These are phyloP conservation scores for Diplodus puntazzo DNA, from an alignment of 2,797 vertebrate genomes.

Conservation along the genomic window DNA sequence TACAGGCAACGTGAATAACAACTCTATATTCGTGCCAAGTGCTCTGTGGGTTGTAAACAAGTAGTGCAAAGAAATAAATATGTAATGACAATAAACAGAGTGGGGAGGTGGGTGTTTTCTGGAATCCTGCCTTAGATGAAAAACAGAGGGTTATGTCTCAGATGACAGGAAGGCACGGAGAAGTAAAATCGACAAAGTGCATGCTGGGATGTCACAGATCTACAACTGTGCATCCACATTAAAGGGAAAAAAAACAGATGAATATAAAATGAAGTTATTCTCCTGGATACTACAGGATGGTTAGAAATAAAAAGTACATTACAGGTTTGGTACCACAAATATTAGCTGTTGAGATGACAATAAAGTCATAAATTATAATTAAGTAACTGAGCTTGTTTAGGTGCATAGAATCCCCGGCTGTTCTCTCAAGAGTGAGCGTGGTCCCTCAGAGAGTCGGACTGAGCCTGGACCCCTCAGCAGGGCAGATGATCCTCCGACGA, in stretches of 20 bases:
- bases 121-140: too few species aligned
- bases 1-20: too few species aligned
- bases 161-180: too few species aligned
- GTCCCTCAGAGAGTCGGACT: conserved; percentile 30
- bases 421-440: conserved; percentile 18
- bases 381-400: conserved; percentile 14
- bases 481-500: conserved; percentile 49
- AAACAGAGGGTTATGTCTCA: too few species aligned
- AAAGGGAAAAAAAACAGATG: background rate
- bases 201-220: too few species aligned
- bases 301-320: background rate
- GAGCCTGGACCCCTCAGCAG: conserved; percentile 17
- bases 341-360: background rate
- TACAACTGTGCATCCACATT: background rate
- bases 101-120: too few species aligned
- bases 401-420: conserved; percentile 19
- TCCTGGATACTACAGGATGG: background rate
- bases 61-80: too few species aligned
- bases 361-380: background rate
- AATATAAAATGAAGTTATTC: background rate
- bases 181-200: too few species aligned
- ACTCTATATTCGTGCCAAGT: too few species aligned
- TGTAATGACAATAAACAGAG: too few species aligned
- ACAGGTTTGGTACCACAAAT: background rate
- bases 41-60: too few species aligned